Conservation (phyloP, 1,140 invertebrate genomes). For the Dufourea novaeangliae region DNA sequence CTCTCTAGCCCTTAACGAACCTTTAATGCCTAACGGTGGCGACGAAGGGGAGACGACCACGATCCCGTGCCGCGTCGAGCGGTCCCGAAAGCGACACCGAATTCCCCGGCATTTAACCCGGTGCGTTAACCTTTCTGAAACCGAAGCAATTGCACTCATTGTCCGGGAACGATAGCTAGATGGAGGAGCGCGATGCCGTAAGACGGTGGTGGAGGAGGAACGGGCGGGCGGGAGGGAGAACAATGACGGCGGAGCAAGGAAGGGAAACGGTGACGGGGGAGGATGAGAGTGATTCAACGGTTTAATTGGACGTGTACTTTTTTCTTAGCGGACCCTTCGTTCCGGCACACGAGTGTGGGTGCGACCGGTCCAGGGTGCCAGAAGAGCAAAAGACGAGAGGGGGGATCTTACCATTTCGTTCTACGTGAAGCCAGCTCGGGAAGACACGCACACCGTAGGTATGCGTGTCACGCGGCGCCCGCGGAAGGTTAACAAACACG, state of each 20-base stretch:
- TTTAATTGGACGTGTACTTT: conserved; percentile 75
- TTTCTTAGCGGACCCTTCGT: conserved; percentile 63
- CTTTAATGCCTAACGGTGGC: conserved; percentile 51
- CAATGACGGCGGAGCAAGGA: neutral
- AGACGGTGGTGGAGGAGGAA: too few relatives aligned
- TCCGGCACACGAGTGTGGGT: conserved; percentile 46
- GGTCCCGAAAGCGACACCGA: conserved; percentile 77
- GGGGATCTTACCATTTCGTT: conserved; percentile 29
- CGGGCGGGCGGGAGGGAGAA: too few relatives aligned
- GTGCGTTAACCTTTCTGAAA: conserved; percentile 78
- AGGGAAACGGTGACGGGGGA: neutral
- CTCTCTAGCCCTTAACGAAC: conserved; percentile 57
- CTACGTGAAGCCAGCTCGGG: conserved; percentile 16
- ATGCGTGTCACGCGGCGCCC: conserved; percentile 58
- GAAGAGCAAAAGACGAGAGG: conserved; percentile 1
- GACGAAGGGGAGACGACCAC: conserved; percentile 29
- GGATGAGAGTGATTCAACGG: conserved; percentile 65
- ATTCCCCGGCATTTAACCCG: conserved; percentile 77
- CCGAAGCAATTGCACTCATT: conserved; percentile 79
- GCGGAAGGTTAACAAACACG: conserved; percentile 69
- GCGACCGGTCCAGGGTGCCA: conserved; percentile 27
- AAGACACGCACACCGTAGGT: conserved; percentile 20
- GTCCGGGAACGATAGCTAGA: conserved; percentile 56
- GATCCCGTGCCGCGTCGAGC: conserved; percentile 49
- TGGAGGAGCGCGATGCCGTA: conserved; percentile 26